Evolutionary conservation across 2,797 vertebrate species (phyloP).

Genomic region (Malurus leucopterus): DNA sequence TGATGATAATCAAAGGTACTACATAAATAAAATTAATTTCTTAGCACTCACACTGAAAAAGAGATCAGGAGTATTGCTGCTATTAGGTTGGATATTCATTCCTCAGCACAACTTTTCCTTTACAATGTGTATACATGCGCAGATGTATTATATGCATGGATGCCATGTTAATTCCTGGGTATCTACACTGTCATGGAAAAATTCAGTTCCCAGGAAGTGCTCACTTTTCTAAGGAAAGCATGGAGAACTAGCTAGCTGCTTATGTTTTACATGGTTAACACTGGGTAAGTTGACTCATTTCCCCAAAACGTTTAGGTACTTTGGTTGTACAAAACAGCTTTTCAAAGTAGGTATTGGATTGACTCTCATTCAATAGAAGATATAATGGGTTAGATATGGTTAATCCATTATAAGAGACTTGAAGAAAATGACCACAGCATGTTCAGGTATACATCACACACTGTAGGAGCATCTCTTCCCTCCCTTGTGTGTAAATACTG

Average conservation of each 20-base stretch:
- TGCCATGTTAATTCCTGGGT: not conserved
- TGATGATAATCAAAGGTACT: not conserved
- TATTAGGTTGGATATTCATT: not conserved
- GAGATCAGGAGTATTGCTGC: not conserved
- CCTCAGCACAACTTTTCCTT: not conserved
- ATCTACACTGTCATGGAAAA: not conserved
- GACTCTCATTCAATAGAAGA: not conserved
- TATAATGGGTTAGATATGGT: not conserved
- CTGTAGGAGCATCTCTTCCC: not conserved
- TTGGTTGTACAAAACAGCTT: not conserved
- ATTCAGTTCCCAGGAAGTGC: not conserved
- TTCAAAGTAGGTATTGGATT: fast-evolving
- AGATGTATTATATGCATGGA: not conserved
- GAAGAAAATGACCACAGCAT: not conserved
- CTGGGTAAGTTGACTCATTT: not conserved
- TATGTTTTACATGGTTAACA: not conserved
- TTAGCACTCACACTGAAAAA: not conserved
- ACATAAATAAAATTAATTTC: not conserved
- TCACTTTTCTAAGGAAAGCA: not conserved
- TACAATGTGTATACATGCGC: not conserved
- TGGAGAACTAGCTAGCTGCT: not conserved
- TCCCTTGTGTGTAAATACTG: not conserved
- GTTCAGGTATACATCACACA: not conserved
- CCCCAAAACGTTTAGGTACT: not conserved
- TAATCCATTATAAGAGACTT: not conserved